Evolutionary conservation across 1,140 invertebrate genomes (phyloP).

Genomic region (Hycleus phaleratus): DNA sequence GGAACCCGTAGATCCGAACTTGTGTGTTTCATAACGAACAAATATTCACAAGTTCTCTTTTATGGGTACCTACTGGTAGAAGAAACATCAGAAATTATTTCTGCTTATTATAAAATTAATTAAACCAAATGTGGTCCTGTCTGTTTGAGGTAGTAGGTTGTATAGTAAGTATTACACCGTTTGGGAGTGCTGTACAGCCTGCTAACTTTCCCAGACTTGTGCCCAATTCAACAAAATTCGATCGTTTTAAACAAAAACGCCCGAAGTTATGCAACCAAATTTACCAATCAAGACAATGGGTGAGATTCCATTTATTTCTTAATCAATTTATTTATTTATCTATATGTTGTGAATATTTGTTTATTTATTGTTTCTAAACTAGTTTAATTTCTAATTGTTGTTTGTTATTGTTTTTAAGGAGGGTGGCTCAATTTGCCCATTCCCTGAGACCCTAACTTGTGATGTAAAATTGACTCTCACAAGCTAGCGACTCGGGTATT

Average conservation of each 20-base stretch:
- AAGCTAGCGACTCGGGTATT: constrained; percentile 66
- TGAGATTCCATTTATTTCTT: not conserved
- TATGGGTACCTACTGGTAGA: constrained; percentile 34
- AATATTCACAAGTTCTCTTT: constrained; percentile 37
- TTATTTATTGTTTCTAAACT: not conserved
- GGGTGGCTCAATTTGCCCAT: constrained; percentile 47
- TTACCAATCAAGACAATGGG: not conserved
- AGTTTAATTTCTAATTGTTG: constrained; percentile 2
- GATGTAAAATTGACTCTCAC: constrained; percentile 58
- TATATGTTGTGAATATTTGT: not conserved
- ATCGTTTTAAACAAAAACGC: not conserved
- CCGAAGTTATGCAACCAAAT: constrained; percentile 1
- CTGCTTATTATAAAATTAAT: not conserved
- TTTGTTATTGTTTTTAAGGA: constrained; percentile 34
- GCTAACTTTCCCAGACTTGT: constrained; percentile 61
- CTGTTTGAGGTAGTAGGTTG: constrained; percentile 69
- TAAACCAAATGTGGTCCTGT: constrained; percentile 13
- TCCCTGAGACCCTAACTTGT: constrained; percentile 72
- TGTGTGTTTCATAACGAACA: constrained; percentile 29
- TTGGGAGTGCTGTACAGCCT: constrained; percentile 65
- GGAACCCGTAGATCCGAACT: constrained; percentile 44
- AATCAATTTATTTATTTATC: not conserved
- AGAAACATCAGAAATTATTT: not conserved
- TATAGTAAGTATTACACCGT: constrained; percentile 65
- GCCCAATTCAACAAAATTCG: constrained; percentile 4